phyloP scores from a whole-genome alignment of 2,888 invertebrate genomes.

The Phortica magna region DNA sequence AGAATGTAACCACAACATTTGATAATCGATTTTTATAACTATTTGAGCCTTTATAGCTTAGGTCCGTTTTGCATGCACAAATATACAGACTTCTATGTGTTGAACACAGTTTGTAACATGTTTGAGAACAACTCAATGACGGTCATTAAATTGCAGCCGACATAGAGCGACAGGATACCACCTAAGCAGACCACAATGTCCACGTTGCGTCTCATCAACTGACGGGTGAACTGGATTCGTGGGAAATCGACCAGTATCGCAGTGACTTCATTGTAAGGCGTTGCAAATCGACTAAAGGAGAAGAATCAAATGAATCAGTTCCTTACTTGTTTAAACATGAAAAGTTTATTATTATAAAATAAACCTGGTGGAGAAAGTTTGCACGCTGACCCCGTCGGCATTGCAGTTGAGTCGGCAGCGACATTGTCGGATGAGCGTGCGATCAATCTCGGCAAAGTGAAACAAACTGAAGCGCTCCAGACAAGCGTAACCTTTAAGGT shows the following conservation, averaged over 20 bases:
- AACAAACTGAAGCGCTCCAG: background rate
- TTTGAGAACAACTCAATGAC: conserved; percentile 13
- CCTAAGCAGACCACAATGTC: conserved; percentile 18
- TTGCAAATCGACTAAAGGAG: too few relatives aligned
- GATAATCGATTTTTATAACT: too few relatives aligned
- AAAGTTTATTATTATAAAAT: too few relatives aligned
- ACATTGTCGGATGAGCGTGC: background rate
- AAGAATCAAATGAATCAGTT: too few relatives aligned
- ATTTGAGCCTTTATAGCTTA: background rate
- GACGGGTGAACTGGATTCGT: background rate
- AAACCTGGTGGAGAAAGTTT: too few relatives aligned
- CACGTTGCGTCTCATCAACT: background rate
- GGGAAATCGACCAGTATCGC: background rate
- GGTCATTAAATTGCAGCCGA: conserved; percentile 13
- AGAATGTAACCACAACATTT: too few relatives aligned
- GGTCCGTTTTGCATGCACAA: background rate
- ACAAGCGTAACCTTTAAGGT: conserved; percentile 22
- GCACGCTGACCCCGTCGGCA: background rate
- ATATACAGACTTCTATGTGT: background rate
- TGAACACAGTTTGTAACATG: background rate
- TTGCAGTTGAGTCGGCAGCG: conserved; percentile 8
- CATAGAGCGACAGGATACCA: background rate
- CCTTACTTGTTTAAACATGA: background rate
- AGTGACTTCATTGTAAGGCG: too few relatives aligned
- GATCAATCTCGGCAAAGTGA: background rate